phyloP scores from a whole-genome alignment of 2,797 vertebrate genomes.

The Catamblyrhynchus diadema region DNA sequence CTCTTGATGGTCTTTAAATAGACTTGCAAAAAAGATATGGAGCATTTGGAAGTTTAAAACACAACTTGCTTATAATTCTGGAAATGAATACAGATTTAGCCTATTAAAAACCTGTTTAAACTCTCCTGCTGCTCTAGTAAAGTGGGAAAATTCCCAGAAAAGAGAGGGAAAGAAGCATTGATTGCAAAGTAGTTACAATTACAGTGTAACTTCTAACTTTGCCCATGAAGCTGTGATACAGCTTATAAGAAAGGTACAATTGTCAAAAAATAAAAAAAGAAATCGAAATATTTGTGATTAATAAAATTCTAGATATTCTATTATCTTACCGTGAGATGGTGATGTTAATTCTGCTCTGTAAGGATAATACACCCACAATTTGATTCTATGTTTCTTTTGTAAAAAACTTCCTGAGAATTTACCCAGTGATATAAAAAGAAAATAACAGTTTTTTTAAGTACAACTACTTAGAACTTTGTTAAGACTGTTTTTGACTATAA shows the following conservation, averaged over 20 bases:
- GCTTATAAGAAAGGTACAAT: not conserved
- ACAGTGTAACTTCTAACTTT: not conserved
- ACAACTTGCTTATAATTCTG: not conserved
- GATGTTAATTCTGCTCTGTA: not conserved
- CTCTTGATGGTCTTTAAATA: not conserved
- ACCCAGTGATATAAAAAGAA: not conserved
- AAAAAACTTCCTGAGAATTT: not conserved
- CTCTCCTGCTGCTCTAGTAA: not conserved
- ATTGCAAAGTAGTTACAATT: not conserved
- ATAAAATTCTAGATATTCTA: not conserved
- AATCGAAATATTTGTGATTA: not conserved
- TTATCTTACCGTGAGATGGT: not conserved
- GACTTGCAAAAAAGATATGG: not conserved
- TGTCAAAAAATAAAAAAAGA: not conserved
- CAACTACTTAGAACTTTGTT: not conserved
- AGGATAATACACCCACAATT: too few relatives aligned
- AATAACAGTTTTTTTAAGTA: not conserved
- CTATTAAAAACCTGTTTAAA: not conserved
- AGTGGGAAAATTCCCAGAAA: not conserved
- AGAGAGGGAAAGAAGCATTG: not conserved
- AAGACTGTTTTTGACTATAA: not conserved
- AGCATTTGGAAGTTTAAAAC: not conserved
- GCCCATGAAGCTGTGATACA: not conserved
- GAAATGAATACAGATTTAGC: not conserved
- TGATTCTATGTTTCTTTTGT: not conserved